A percentile compares a stretch with the other conserved stretches of the same genome.
Evolutionary conservation across 1,140 invertebrate genomes (phyloP).

Genomic region (Aricia agestis): DNA sequence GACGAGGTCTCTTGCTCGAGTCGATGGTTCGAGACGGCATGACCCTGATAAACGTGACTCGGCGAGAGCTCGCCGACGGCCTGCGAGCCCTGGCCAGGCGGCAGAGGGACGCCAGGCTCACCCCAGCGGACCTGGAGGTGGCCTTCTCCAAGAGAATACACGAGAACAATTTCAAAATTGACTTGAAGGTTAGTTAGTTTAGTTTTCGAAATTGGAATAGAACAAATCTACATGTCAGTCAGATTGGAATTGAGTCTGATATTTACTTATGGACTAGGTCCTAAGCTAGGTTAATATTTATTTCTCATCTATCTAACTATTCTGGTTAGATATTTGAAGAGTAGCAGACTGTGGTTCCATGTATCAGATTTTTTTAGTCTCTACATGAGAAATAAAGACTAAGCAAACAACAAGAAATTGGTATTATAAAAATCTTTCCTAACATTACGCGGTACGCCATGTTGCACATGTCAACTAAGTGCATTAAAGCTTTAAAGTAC

Average conservation of each 20-base stretch:
- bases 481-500: not conserved
- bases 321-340: no score
- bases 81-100: conserved; percentile 67
- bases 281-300: no score
- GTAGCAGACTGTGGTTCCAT: no score
- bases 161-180: conserved; percentile 58
- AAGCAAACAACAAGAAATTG: no score
- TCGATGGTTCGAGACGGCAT: conserved; percentile 70
- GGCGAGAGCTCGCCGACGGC: conserved; percentile 76
- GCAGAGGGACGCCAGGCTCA: conserved; percentile 51
- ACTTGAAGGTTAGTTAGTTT: conserved; percentile 44
- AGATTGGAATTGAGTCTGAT: no score
- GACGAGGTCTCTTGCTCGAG: conserved; percentile 68
- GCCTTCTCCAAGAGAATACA: conserved; percentile 47
- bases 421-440: no score
- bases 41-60: conserved; percentile 73
- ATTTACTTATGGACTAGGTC: no score
- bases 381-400: no score
- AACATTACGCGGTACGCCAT: not conserved
- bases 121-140: conserved; percentile 49
- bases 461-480: not conserved
- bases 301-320: no score
- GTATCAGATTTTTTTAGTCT: no score
- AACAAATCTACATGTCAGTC: not conserved
- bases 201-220: not conserved